Evolutionary conservation across 2,888 invertebrate genomes (phyloP).

Genomic region (Thymelicus acteon): DNA sequence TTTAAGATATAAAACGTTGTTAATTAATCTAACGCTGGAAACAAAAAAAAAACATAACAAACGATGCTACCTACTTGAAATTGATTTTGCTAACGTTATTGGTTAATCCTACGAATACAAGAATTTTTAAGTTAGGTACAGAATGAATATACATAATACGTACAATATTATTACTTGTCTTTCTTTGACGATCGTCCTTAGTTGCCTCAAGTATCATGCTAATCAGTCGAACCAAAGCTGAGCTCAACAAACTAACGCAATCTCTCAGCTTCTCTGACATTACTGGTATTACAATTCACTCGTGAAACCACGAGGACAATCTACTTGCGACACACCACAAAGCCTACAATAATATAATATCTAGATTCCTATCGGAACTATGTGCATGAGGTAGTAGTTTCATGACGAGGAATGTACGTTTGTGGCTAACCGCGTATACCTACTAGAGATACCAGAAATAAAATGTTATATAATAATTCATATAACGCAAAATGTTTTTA

Average conservation of each 20-base stretch:
- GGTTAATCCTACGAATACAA: no score
- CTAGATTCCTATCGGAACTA: slow-evolving; percentile 51
- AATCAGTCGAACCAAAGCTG: not conserved
- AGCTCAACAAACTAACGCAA: slow-evolving; percentile 8
- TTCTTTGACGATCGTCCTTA: not conserved
- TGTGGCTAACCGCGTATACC: slow-evolving; percentile 48
- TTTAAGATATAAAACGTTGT: no score
- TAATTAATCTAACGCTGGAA: no score
- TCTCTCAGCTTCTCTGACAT: slow-evolving; percentile 6
- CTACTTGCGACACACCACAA: slow-evolving; percentile 45
- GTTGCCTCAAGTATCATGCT: not conserved
- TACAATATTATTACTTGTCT: not conserved
- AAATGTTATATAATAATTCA: slow-evolving; percentile 7
- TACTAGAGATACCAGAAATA: slow-evolving; percentile 32
- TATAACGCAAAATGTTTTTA: not conserved
- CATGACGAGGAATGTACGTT: slow-evolving; percentile 38
- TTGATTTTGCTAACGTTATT: no score
- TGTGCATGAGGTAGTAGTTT: slow-evolving; percentile 47
- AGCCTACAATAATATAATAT: slow-evolving; percentile 18
- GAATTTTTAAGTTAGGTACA: not conserved
- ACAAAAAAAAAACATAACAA: not conserved
- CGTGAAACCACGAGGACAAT: slow-evolving; percentile 52
- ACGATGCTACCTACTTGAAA: no score
- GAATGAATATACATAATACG: not conserved
- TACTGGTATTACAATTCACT: slow-evolving; percentile 14